Percentiles rank a stretch among this genome's conserved stretches.
These are phyloP conservation scores for Petaurus breviceps DNA, from an alignment of 2,113 vertebrate species.

Conservation along the genomic window DNA sequence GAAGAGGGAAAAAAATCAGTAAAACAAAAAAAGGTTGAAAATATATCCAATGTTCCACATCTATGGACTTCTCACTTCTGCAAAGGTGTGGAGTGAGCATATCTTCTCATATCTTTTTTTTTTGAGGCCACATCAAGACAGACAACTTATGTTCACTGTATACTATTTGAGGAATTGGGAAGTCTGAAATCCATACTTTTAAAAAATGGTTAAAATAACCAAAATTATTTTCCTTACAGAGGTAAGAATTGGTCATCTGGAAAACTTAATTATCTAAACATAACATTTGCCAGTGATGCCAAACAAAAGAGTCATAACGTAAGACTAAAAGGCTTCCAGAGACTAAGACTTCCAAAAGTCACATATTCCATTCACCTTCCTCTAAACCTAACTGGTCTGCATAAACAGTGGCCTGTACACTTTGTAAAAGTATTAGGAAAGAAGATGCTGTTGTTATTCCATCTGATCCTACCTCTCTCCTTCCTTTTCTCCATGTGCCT, in stretches of 20 bases:
- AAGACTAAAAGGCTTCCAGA: neutral
- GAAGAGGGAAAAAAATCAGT: neutral
- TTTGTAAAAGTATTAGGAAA: neutral
- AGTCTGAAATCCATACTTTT: neutral
- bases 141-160: neutral
- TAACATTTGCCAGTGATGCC: neutral
- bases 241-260: neutral
- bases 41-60: neutral
- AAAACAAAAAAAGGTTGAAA: neutral
- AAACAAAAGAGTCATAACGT: neutral
- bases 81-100: neutral
- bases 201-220: neutral
- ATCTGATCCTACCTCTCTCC: neutral
- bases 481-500: fast-evolving
- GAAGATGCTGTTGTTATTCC: neutral
- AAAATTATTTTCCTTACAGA: neutral
- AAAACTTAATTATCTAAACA: neutral
- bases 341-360: neutral
- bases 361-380: neutral
- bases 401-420: neutral
- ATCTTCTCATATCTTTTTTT: neutral
- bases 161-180: neutral
- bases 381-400: neutral
- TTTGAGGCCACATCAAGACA: neutral
- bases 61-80: neutral